A percentile compares a stretch with the other conserved stretches of the same genome.
Conservation (phyloP, 1,140 invertebrate species). For the Penaeus vannamei region DNA sequence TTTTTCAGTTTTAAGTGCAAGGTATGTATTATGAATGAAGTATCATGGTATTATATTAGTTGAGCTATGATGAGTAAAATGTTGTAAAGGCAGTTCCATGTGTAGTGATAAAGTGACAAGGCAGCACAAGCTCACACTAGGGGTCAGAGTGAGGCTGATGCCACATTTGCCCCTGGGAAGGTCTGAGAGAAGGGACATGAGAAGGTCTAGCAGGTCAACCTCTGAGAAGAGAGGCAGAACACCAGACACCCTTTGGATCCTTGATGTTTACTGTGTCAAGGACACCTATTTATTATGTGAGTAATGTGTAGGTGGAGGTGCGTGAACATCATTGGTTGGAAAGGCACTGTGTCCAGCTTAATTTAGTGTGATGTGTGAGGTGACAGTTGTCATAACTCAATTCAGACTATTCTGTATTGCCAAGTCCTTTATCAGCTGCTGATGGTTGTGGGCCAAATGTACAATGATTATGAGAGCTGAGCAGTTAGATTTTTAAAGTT, state of each 20-base stretch:
- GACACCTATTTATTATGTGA: neutral
- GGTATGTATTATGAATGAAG: no score
- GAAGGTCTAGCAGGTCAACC: slow-evolving; percentile 13
- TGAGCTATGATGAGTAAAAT: neutral
- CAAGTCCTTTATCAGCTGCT: no score
- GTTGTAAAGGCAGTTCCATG: neutral
- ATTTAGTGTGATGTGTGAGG: neutral
- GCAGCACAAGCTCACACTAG: neutral
- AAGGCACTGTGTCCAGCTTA: slow-evolving; percentile 12
- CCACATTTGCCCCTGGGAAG: slow-evolving; percentile 5
- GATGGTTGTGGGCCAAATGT: no score
- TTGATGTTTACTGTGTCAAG: neutral
- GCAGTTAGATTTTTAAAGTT: no score
- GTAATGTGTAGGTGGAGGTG: neutral
- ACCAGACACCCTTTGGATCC: neutral
- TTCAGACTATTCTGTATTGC: slow-evolving; percentile 26
- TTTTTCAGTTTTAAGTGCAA: no score
- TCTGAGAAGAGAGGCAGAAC: neutral
- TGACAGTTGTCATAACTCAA: neutral
- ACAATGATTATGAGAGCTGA: no score
- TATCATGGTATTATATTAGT: no score
- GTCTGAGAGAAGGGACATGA: slow-evolving; percentile 22
- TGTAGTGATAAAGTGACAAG: neutral
- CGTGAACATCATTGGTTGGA: neutral
- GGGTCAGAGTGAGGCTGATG: neutral